Conservation (phyloP, 2,888 invertebrate species). For the Andrena haemorrhoa region DNA sequence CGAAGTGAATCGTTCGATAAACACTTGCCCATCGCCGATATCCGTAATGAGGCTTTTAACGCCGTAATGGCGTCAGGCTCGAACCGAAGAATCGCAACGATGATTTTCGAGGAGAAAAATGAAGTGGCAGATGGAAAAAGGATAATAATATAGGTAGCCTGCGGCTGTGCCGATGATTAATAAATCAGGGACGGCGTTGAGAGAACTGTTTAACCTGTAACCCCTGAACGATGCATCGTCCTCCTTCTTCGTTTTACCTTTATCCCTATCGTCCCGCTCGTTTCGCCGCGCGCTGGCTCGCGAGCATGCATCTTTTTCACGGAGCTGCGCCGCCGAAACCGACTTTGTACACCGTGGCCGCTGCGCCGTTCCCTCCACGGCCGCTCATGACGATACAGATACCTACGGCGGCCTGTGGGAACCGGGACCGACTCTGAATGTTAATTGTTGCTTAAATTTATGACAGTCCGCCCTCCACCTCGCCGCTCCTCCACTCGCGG, state of each 20-base stretch:
- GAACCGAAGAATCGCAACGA: constrained; percentile 51
- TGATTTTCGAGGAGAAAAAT: constrained; percentile 57
- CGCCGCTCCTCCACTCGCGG: constrained; percentile 41
- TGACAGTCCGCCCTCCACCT: constrained; percentile 75
- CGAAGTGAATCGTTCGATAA: background rate
- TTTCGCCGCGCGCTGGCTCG: constrained; percentile 51
- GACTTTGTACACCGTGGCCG: constrained; percentile 63
- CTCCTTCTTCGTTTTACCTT: constrained; percentile 60
- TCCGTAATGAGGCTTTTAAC: constrained; percentile 30
- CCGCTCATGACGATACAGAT: constrained; percentile 76
- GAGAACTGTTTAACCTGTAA: constrained; percentile 82
- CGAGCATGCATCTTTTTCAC: constrained; percentile 70
- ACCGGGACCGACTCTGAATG: constrained; percentile 78
- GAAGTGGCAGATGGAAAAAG: constrained; percentile 65
- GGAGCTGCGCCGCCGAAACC: constrained; percentile 61
- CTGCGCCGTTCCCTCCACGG: constrained; percentile 43
- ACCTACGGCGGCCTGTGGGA: constrained; percentile 77
- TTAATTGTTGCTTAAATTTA: constrained; percentile 84
- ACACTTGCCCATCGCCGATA: background rate
- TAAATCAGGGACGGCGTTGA: constrained; percentile 81
- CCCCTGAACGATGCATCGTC: constrained; percentile 72
- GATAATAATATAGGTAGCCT: constrained; percentile 72
- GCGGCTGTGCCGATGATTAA: constrained; percentile 77
- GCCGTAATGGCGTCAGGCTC: constrained; percentile 41
- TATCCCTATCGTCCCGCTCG: constrained; percentile 36